Percentiles rank a stretch among this genome's conserved stretches.
These are phyloP conservation scores for Pachyuromys duprasi DNA, from an alignment of 2,797 vertebrate species.

Conservation along the genomic window DNA sequence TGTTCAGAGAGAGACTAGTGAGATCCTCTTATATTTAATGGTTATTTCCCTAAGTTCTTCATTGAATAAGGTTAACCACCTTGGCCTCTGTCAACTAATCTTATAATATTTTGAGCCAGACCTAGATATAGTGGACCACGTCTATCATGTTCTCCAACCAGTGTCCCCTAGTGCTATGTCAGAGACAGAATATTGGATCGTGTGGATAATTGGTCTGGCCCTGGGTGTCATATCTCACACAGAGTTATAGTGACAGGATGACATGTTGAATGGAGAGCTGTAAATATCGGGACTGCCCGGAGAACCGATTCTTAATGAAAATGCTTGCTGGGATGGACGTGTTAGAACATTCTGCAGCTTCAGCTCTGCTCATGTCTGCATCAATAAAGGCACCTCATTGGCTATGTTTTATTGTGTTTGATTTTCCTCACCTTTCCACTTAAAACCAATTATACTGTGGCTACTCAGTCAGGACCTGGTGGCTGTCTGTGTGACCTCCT, in stretches of 20 bases:
- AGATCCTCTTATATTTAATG: not conserved
- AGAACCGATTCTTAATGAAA: constrained; percentile 65
- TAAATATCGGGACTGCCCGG: constrained; percentile 61
- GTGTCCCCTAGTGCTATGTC: constrained; percentile 34
- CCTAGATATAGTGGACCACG: not conserved
- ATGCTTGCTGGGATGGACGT: not conserved
- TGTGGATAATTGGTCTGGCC: constrained; percentile 57
- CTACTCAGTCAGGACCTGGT: not conserved
- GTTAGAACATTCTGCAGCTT: not conserved
- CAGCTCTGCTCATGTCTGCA: not conserved
- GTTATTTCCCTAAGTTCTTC: not conserved
- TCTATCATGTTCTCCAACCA: not conserved
- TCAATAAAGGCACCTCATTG: not conserved
- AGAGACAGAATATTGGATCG: not conserved
- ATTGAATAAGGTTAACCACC: not conserved
- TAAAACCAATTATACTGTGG: constrained; percentile 25
- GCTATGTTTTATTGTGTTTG: constrained; percentile 44
- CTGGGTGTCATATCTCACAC: constrained; percentile 40
- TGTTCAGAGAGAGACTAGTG: constrained; percentile 14
- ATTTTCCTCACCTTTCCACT: constrained; percentile 53
- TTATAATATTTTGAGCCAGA: not conserved
- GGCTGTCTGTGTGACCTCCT: not conserved
- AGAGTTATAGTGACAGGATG: constrained; percentile 64
- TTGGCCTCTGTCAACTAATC: not conserved
- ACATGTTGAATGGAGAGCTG: constrained; percentile 56